These are phyloP conservation scores for Corapipo altera DNA, from an alignment of 2,113 vertebrate genomes.

Conservation along the genomic window DNA sequence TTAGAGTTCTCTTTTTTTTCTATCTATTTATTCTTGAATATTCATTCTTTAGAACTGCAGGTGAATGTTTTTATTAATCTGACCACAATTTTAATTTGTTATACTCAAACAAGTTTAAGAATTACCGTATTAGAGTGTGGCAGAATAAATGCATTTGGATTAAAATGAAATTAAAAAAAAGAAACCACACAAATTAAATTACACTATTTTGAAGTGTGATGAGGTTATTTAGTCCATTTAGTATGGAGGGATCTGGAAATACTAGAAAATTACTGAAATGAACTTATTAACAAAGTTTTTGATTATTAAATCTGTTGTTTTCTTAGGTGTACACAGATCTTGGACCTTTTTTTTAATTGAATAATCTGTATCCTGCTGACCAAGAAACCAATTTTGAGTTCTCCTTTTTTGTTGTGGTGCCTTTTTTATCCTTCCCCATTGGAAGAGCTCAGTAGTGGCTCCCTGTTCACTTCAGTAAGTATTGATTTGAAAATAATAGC, in stretches of 20 bases:
- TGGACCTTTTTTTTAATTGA: background rate
- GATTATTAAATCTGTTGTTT: background rate
- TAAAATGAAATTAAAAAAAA: background rate
- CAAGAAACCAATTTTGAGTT: background rate
- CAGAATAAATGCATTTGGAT: background rate
- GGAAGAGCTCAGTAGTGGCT: constrained; percentile 17
- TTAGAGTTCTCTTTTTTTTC: background rate
- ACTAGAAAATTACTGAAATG: background rate
- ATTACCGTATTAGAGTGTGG: background rate
- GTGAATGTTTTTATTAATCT: background rate
- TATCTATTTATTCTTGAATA: background rate
- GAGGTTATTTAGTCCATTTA: background rate
- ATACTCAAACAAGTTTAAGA: background rate
- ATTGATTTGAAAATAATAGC: background rate
- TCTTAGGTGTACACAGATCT: background rate
- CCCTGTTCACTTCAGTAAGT: constrained; percentile 44
- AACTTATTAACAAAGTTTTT: background rate
- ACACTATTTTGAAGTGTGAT: accelerated
- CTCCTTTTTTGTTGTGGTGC: too few relatives aligned
- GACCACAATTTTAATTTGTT: background rate
- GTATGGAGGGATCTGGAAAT: background rate
- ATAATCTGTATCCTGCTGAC: background rate
- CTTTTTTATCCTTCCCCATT: background rate
- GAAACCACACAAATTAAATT: background rate
- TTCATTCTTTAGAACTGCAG: background rate